Base-by-base conservation (phyloP, 2,888 invertebrate species). In the Morpho achilles region DNA sequence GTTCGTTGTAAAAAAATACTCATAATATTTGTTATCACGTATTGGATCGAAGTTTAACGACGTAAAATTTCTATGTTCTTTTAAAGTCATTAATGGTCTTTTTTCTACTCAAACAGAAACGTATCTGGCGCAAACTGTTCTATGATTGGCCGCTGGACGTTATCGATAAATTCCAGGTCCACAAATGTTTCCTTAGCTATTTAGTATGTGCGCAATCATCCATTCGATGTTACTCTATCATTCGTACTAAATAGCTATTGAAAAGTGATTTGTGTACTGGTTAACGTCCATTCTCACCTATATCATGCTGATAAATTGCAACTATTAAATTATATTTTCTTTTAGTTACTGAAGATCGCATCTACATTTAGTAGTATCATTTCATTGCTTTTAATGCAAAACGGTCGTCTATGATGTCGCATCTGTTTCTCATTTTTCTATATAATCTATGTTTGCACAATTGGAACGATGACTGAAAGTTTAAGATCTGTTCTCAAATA, bases 241-340 rank as follows among this genome's bases (percentile, higher is more conserved):
- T 69, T 69, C 72, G 72, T 75, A 75, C 76, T 76, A 75, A 76
- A 76, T 76, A 75, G 74, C 74, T 75, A 74, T 63, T 71, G 70
- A 72, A 76, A 72, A 69, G 71, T 71, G 67, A 71, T 74, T 72
- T 76, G 75, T 75, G 73, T 74, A 70, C 73, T 69, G 67, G 65
- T 63, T 63, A 56, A 62, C 53, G 53, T 46, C 56, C 58, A 56
- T 56, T 53, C 22, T 50, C 65, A 61, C 54, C 58, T 54, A n/a
- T 23, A 54, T 60, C 53, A 58, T 52, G 61, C 62, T 57, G 57
- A 50, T 23, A 51, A 51, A 42, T 54, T 23, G 32, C 44, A 43
- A 23, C 9, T 42, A 7, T 48, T 55, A 46, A 46, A 56, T 39
- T 47, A 42, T 48, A 54, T 40, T 56, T n/a, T 53, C 41, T 45